phyloP scores from a whole-genome alignment of 2,888 invertebrate species.

The Agrotis clavis region DNA sequence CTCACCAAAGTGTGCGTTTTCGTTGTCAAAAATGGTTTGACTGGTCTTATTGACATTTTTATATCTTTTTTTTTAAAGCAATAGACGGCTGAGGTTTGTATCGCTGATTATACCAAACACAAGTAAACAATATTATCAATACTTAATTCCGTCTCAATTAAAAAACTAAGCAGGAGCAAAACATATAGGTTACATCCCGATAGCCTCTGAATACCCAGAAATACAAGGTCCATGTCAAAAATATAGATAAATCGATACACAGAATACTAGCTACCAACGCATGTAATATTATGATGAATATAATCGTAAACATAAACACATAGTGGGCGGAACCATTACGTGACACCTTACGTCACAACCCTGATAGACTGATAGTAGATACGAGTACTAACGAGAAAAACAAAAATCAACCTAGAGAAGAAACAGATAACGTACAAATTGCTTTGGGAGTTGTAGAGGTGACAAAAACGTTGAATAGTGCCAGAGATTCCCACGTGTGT shows the following conservation, averaged over 20 bases:
- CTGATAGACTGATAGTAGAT: slow-evolving; percentile 51
- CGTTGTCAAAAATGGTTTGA: neutral
- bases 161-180: slow-evolving; percentile 22
- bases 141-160: slow-evolving; percentile 10
- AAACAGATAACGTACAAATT: slow-evolving; percentile 24
- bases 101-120: neutral
- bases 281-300: slow-evolving; percentile 50
- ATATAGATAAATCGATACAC: slow-evolving; percentile 45
- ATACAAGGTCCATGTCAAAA: slow-evolving; percentile 26
- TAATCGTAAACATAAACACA: slow-evolving; percentile 68
- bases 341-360: slow-evolving; percentile 55
- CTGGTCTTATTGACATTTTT: neutral
- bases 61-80: too few relatives aligned
- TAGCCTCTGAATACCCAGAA: slow-evolving; percentile 35
- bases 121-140: neutral
- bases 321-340: slow-evolving; percentile 60
- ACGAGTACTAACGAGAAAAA: neutral
- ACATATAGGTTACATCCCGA: slow-evolving; percentile 31
- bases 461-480: slow-evolving; percentile 51
- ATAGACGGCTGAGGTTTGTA: neutral
- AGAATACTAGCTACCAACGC: slow-evolving; percentile 28
- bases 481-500: slow-evolving; percentile 63
- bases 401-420: slow-evolving; percentile 24
- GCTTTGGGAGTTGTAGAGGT: neutral
- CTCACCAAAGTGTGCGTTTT: too few relatives aligned